Percentiles rank a stretch among this genome's conserved stretches.
Conservation (phyloP, 2,888 invertebrate genomes). For the Esperia sulphurella region DNA sequence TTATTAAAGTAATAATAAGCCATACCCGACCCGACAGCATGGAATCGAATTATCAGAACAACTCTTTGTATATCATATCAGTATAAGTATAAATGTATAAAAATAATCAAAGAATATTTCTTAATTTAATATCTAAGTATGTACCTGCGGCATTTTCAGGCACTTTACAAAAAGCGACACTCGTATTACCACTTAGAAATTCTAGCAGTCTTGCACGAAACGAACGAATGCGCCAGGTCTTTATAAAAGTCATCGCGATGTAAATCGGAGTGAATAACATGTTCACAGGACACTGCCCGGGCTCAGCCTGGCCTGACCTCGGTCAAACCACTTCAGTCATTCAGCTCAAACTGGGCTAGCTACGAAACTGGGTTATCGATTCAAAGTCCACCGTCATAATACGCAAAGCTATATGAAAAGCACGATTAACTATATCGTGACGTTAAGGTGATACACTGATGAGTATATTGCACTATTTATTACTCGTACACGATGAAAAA, state of each 20-base stretch:
- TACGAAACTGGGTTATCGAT: conserved; percentile 63
- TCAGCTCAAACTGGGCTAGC: conserved; percentile 11
- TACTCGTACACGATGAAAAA: neutral
- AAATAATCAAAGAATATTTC: too few species aligned
- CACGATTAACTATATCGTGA: neutral
- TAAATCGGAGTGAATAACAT: conserved; percentile 91
- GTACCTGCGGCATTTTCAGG: conserved; percentile 74
- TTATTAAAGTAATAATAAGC: too few species aligned
- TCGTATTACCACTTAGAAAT: conserved; percentile 77
- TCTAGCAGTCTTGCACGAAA: conserved; percentile 84
- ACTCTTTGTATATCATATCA: too few species aligned
- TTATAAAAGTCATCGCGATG: conserved; percentile 89
- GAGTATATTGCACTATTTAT: neutral
- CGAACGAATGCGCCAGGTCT: conserved; percentile 87
- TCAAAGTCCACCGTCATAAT: conserved; percentile 50
- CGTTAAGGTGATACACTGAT: neutral
- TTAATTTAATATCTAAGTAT: conserved; percentile 20
- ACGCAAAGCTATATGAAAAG: neutral
- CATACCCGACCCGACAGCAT: too few species aligned
- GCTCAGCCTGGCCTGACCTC: neutral
- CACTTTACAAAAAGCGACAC: conserved; percentile 81
- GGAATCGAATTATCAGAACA: too few species aligned
- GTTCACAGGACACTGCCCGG: conserved; percentile 23
- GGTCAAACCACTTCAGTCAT: neutral
- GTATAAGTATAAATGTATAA: too few species aligned